Percentiles rank a stretch among this genome's conserved stretches.
Conservation (phyloP, 2,113 vertebrate genomes). For the Sminthopsis crassicaudata region DNA sequence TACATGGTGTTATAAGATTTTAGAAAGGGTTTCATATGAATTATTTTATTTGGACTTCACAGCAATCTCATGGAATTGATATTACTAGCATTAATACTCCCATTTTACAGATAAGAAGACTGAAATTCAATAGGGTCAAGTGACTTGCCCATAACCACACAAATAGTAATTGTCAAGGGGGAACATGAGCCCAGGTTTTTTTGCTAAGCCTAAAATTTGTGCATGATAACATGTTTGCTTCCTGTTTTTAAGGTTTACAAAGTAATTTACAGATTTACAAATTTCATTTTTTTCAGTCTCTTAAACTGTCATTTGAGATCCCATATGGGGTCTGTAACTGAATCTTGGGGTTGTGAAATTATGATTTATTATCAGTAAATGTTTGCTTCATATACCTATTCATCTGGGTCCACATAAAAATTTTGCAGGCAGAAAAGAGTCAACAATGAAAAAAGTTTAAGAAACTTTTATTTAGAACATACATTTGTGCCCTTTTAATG, state of each 20-base stretch:
- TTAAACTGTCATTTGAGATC: no score
- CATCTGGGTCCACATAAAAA: no score
- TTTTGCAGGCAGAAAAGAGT: no score
- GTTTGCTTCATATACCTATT: no score
- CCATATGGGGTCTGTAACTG: no score
- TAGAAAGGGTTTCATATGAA: background rate
- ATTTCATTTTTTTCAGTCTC: no score
- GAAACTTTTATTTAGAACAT: background rate
- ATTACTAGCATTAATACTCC: background rate
- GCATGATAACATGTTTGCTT: background rate
- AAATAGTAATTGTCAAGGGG: background rate
- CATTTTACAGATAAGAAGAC: background rate
- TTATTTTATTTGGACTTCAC: background rate
- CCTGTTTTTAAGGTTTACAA: background rate
- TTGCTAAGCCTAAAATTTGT: background rate
- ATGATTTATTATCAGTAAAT: no score
- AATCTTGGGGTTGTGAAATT: no score
- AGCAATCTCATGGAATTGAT: background rate
- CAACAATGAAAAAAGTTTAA: no score
- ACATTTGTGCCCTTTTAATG: background rate
- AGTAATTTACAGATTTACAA: background rate
- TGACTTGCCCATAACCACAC: background rate
- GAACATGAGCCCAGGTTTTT: background rate
- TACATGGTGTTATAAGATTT: background rate
- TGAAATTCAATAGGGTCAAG: background rate